Evolutionary conservation across 2,113 vertebrate species (phyloP), one percentile per base, ranked within the genome.

Genomic region (Amphiprion ocellaris): DNA sequence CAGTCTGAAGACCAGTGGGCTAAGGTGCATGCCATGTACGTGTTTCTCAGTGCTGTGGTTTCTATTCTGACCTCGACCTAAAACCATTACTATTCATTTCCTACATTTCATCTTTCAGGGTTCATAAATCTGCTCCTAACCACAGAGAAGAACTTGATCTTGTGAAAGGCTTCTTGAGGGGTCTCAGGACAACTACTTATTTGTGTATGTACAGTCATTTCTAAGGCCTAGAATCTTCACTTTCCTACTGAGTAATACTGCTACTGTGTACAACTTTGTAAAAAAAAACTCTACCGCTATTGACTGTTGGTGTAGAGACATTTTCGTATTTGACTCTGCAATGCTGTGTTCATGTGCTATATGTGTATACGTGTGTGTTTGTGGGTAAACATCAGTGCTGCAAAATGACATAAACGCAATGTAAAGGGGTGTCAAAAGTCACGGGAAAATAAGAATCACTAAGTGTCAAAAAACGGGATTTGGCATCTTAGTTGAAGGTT

Each of bases 401-500:
- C 70, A 74, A 26, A 26, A 86, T 83, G 80, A 84, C 65, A 89
- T 78, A 90, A 86, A 90, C 74, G 74, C 58, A 79, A 89, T 86
- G 85, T 88, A 83, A 89, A 86, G 78, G 77, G 88, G 88, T 94
- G 94, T 93, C 93, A 94, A 89, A 93, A 92, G 83, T 94, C 93
- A 93, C 94, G 92, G 94, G 93, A 95, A 96, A 96, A 88, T 94
- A 94, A 95, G 93, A 96, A 95, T 96, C 96, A 94, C 95, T 92
- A 94, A 90, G 95, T 94, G 94, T 96, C 95, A 94, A 95, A 94
- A 82, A 94, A 86, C 83, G 89, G 86, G 93, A 96, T 96, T 96
- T 97, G 96, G 97, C 96, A 95, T 97, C 96, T 97, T 95, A 94
- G 94, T 95, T 94, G 94, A 94, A 94, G 91, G 95, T 95, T 95